Percentiles rank a stretch among this genome's conserved stretches.
Evolutionary conservation across 2,888 invertebrate species (phyloP).

Genomic region (Torymus aiolomorphi): DNA sequence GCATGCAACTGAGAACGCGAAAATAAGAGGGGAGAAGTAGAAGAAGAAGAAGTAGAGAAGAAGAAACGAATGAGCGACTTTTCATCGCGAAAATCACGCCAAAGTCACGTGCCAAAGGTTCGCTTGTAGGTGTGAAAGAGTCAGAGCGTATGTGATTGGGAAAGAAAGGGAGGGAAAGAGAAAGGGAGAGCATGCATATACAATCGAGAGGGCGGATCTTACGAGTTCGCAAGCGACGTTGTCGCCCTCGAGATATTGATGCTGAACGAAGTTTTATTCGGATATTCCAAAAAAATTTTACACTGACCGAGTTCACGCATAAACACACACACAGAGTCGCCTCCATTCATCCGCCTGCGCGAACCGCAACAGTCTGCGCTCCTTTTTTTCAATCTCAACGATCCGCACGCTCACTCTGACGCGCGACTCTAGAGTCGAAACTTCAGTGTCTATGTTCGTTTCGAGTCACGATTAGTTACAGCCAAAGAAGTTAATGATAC

Average conservation of each 20-base stretch:
- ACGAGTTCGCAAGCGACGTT: not conserved
- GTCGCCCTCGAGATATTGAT: too few species aligned
- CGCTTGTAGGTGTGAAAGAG: conserved; percentile 14
- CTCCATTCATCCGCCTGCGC: not conserved
- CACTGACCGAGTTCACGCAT: too few species aligned
- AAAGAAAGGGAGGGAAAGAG: too few species aligned
- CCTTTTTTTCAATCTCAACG: conserved; percentile 13
- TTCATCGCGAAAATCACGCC: conserved; percentile 36
- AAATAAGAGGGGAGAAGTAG: not conserved
- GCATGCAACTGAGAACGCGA: not conserved
- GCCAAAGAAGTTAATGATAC: not conserved
- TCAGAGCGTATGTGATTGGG: not conserved
- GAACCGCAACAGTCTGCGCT: not conserved
- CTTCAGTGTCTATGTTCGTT: conserved; percentile 20
- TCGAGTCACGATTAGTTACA: conserved; percentile 27
- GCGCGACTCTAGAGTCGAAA: not conserved
- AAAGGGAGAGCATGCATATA: too few species aligned
- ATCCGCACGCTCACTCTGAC: conserved; percentile 13
- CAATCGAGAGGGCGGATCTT: not conserved
- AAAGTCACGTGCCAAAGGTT: conserved; percentile 57
- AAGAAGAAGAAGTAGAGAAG: conserved; percentile 3
- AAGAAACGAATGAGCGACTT: not conserved
- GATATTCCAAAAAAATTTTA: too few species aligned
- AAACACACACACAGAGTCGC: too few species aligned
- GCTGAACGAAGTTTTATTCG: too few species aligned